Evolutionary conservation across 2,797 vertebrate species (phyloP), one percentile per base, ranked within the genome.

Genomic region (Staurois parvus): DNA sequence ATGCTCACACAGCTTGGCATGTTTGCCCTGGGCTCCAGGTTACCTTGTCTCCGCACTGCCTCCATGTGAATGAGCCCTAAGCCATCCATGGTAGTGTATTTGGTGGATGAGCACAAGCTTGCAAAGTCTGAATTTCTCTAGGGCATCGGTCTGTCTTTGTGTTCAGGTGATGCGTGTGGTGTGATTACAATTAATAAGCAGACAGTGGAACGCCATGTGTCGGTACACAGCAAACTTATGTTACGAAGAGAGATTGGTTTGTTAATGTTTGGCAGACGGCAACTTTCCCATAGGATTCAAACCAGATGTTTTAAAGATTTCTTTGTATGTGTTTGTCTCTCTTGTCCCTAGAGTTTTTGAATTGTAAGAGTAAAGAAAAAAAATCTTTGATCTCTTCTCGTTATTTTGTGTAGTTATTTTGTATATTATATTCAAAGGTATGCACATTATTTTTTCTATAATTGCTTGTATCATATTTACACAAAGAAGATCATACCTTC

Each of bases 221-320:
- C 72, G 40, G 86, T 84, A 88, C 19, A 85, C 76, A 85, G 15
- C 4, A 79, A 81, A 87, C 85, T 88, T 86, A 88, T 89, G 74
- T 85, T 88, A 87, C 90, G 88, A 87, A 69, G 64, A 52, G 89
- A 88, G 24, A 3, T 84, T 88, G 83, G 79, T 90, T 92, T 89
- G 83, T 89, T 91, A 90, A 91, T 91, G 90, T 90, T 91, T 92
- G 88, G 40, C 87, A 82, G 85, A 77, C 88, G 89, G 88, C 88
- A 91, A 88, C 86, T 90, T 88, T 89, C 87, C 68, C 89, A 48
- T 87, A 85, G 88, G 89, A 92, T 88, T 86, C 85, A 89, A 90
- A 91, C 89, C 91, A 93, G 92, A 92, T 93, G 90, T 94, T 93
- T 91, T 91, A 84, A 79, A 77, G 78, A 91, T 75, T 90, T 89